phyloP scores from a whole-genome alignment of 2,113 vertebrate genomes.

The Phylloscopus trochilus region DNA sequence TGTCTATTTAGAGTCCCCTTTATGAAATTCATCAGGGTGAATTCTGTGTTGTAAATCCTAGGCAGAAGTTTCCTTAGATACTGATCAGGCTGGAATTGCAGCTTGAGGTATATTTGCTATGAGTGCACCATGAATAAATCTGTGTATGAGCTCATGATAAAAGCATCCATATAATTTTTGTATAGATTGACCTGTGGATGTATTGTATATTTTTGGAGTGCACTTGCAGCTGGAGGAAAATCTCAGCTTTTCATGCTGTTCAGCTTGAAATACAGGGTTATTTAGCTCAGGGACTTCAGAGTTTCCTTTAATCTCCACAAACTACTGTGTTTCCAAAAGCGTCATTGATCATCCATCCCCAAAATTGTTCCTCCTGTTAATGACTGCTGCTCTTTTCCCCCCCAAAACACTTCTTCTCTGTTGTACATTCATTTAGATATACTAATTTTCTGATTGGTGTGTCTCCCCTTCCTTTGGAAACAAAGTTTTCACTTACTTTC shows the following conservation, averaged over 20 bases:
- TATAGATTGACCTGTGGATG: not conserved
- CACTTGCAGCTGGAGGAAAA: not conserved
- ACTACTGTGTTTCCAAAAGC: not conserved
- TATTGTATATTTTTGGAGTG: not conserved
- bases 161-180: not conserved
- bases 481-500: not conserved
- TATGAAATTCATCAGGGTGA: not conserved
- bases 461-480: not conserved
- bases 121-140: not conserved
- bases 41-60: not conserved
- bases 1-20: not conserved
- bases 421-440: not conserved
- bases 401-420: not conserved
- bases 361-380: not conserved
- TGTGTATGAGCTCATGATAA: not conserved
- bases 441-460: not conserved
- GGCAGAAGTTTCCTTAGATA: not conserved
- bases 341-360: not conserved
- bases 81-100: not conserved
- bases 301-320: conserved; percentile 9
- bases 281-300: not conserved
- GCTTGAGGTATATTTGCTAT: not conserved
- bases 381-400: not conserved
- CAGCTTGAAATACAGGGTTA: not conserved
- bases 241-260: not conserved